Evolutionary conservation across 1,140 invertebrate genomes (phyloP).

Genomic region (Vanessa tameamea): DNA sequence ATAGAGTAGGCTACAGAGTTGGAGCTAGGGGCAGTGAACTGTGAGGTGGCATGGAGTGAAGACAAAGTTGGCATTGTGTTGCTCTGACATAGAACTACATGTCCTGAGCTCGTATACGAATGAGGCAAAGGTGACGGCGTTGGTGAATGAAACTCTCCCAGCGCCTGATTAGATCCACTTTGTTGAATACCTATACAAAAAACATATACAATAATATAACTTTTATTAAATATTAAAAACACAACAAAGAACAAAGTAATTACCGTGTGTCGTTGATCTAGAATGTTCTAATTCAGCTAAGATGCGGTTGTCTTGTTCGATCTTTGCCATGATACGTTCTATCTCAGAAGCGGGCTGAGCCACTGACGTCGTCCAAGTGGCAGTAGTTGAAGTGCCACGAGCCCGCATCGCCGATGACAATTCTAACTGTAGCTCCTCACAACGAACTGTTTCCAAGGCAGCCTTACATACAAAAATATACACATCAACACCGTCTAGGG

Average conservation of each 20-base stretch:
- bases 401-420: slow-evolving; percentile 84
- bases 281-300: slow-evolving; percentile 94
- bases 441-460: slow-evolving; percentile 92
- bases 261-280: slow-evolving; percentile 82
- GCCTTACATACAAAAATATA: slow-evolving; percentile 70
- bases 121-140: slow-evolving; percentile 81
- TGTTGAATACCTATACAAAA: slow-evolving; percentile 77
- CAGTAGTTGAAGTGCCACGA: slow-evolving; percentile 61
- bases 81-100: slow-evolving; percentile 81
- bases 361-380: slow-evolving; percentile 78
- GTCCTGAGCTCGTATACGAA: slow-evolving; percentile 78
- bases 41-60: slow-evolving; percentile 77
- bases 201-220: slow-evolving; percentile 3
- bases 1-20: slow-evolving; percentile 77
- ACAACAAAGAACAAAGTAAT: neutral
- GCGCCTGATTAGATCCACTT: slow-evolving; percentile 81
- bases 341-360: slow-evolving; percentile 89
- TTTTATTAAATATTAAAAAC: neutral
- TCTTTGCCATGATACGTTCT: slow-evolving; percentile 96
- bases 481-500: too few species aligned
- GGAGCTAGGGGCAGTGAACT: slow-evolving; percentile 79
- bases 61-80: slow-evolving; percentile 83
- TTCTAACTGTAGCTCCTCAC: slow-evolving; percentile 93
- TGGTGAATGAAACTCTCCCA: slow-evolving; percentile 82
- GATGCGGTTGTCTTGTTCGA: slow-evolving; percentile 93